Base-by-base conservation (phyloP, 2,888 invertebrate genomes). In the Drosophila fulvimacula region DNA sequence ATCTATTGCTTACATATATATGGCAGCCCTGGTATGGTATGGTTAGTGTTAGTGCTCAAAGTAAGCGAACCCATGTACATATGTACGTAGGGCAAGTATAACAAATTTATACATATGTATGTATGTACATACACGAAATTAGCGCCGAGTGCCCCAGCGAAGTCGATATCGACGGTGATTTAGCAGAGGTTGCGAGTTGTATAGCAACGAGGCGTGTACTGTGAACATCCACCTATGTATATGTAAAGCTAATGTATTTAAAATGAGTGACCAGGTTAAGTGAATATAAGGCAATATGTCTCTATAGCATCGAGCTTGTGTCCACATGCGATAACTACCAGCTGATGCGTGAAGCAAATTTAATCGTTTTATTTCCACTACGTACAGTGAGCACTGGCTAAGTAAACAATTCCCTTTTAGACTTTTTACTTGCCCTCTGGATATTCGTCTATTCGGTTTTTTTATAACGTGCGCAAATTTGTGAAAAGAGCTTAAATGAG, bases 261-360 rank as follows among this genome's bases (percentile, higher is more conserved):
- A 46, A n/a, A 6, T 27, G 27, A n/a, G 46, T 24, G 27, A 46
- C 46, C 46, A 46, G n/a, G 9, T 2, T 5, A 1, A 10, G 9
- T 10, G n/a, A 27, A 46, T 24, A 9, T 24, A 11, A 4, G 44
- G 2, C n/a, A 17, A 9, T 3, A 11, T 27, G 5, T 13, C 5
- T 15, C 11, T 17, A 19, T 15, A 64, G n/a, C 34, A 34, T 19
- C n/a, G 9, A 64, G 63, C 65, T 49, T 49, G 9, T 41, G 63
- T 36, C 15, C n/a, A 3, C 11, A 2, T 42, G 17, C 21, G 2
- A 21, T 2, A 30, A 1, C 30, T 32, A 17, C 7, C 64, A 67
- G 67, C 67, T 53, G 64, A 52, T 24, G 3, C 21, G 13, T 19
- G 9, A 24, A n/a, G 44, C 24, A n/a, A 27, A 10, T n/a, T 46